Conservation (phyloP, 2,113 vertebrate species). For the Pygoscelis antarcticus region DNA sequence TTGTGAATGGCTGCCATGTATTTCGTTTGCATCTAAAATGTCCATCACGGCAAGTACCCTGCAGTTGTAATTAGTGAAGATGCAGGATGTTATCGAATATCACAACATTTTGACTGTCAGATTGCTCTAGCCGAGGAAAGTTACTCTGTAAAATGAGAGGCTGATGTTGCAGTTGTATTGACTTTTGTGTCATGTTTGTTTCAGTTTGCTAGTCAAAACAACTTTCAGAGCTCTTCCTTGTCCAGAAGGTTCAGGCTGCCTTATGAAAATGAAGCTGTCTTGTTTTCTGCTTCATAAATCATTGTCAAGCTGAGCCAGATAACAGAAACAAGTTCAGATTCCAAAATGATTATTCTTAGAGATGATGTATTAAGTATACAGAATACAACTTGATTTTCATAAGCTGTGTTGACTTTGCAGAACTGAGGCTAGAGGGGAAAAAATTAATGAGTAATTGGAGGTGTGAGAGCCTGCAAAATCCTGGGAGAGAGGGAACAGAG, state of each 20-base stretch:
- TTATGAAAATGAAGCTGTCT: slow-evolving; percentile 86
- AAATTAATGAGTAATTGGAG: slow-evolving; percentile 58
- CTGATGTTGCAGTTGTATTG: slow-evolving; percentile 77
- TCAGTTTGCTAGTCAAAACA: slow-evolving; percentile 82
- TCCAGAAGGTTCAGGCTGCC: slow-evolving; percentile 77
- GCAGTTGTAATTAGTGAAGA: slow-evolving; percentile 71
- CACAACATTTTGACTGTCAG: slow-evolving; percentile 73
- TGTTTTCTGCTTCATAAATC: slow-evolving; percentile 85
- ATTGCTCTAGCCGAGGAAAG: slow-evolving; percentile 51
- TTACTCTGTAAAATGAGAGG: slow-evolving; percentile 72
- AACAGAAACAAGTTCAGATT: slow-evolving; percentile 82
- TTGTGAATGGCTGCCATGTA: slow-evolving; percentile 55
- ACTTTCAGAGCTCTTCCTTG: slow-evolving; percentile 78
- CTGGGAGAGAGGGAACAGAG: neutral
- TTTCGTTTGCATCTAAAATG: slow-evolving; percentile 54
- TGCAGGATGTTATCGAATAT: slow-evolving; percentile 66
- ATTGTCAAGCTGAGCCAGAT: slow-evolving; percentile 78
- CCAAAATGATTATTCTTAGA: slow-evolving; percentile 79
- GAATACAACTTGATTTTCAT: slow-evolving; percentile 77
- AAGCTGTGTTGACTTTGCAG: slow-evolving; percentile 76
- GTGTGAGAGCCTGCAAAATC: slow-evolving; percentile 33
- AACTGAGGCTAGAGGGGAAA: slow-evolving; percentile 54
- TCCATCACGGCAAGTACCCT: slow-evolving; percentile 25
- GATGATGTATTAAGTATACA: slow-evolving; percentile 82
- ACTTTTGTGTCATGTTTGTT: slow-evolving; percentile 86